Evolutionary conservation across 1,140 invertebrate genomes (phyloP), one percentile per base, ranked within the genome.

Genomic region (Papilio polyxenes): DNA sequence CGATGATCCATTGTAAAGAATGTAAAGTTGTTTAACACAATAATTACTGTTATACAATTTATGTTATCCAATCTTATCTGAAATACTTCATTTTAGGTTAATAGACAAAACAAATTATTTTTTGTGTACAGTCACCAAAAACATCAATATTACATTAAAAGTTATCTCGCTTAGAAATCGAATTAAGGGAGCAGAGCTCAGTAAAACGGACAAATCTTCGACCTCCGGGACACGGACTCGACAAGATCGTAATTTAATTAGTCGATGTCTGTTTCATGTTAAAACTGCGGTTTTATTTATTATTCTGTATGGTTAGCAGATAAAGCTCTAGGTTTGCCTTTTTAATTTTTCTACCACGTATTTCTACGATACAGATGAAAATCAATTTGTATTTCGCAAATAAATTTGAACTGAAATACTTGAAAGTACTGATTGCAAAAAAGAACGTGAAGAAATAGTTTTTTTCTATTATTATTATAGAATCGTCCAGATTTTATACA

Each of bases 161-260:
- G 40, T 76, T 76, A 76, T 76, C 75, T 48, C 48, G n/a, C 44
- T 51, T 23, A 49, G 17, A 49, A 48, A 49, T 76, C n/a, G 48
- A 76, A 76, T 76, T 76, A 76, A 76, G 44, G 62, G 62, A 76
- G 44, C 48, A 17, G 75, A 76, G 44, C 51, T 76, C 44, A 48
- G 75, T 76, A 49, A 76, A 76, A 10, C 75, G 75, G 75, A 76
- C 62, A 76, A 76, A 51, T 51, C 48, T 51, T 44, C 20, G 48
- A 15, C 75, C 40, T 10, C 75, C 7, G 44, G 20, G 75, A 23
- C 44, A 44, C 75, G 44, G 20, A 76, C 20, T 15, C 40, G 48
- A 23, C 40, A 51, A 48, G 75, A 76, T 76, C 20, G 75, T 76
- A 51, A 76, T 76, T 76, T 49, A 48, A 76, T 76, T 76, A 76